phyloP scores from a whole-genome alignment of 2,888 invertebrate genomes.

The Leucania comma region DNA sequence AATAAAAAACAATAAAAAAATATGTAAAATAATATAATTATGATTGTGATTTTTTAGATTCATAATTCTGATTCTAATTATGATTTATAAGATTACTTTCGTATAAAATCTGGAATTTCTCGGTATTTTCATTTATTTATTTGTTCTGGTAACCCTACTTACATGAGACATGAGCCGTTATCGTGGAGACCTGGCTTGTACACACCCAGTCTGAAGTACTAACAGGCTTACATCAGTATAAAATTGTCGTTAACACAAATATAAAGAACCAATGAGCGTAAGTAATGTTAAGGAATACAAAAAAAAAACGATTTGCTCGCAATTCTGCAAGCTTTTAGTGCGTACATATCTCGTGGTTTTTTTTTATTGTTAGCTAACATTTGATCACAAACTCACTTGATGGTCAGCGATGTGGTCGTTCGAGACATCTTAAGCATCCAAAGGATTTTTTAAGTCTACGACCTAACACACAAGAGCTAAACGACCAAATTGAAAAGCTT shows the following conservation, averaged over 20 bases:
- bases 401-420: background rate
- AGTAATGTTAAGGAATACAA: background rate
- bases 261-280: slow-evolving; percentile 5
- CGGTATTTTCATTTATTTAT: no score
- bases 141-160: background rate
- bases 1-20: no score
- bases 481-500: slow-evolving; percentile 5
- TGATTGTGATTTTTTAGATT: no score
- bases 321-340: background rate
- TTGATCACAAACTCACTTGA: background rate
- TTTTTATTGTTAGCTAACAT: background rate
- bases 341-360: background rate
- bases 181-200: background rate
- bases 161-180: slow-evolving; percentile 26
- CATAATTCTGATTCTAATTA: no score
- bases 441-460: background rate
- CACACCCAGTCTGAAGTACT: slow-evolving; percentile 6
- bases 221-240: slow-evolving; percentile 7
- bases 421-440: background rate
- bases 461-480: background rate
- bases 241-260: slow-evolving; percentile 26
- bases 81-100: background rate
- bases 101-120: background rate
- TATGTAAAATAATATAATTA: no score
- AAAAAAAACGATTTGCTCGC: background rate